Evolutionary conservation across 1,140 invertebrate genomes (phyloP), one percentile per base, ranked within the genome.

Genomic region (Diachasma alloeum): DNA sequence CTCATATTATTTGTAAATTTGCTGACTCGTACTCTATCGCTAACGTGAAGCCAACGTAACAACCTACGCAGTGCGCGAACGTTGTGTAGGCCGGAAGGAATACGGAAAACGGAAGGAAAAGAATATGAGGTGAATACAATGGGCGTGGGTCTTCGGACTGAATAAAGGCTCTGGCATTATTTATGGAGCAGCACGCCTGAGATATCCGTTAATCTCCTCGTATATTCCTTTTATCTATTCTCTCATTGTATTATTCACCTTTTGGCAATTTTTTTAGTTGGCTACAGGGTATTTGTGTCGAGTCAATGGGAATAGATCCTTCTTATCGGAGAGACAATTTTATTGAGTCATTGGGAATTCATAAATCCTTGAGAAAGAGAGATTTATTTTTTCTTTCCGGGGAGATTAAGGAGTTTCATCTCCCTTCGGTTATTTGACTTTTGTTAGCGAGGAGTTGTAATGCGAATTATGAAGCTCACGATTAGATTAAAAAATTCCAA

Each of bases 101-200:
- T 22, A 75, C 72, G 56, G 44, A 74, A 81, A 79, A 67, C 69
- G 73, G 67, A 76, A 72, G 70, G 53, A 63, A 69, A 79, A 74
- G 75, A 44, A 75, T 75, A 75, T 75, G 69, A 75, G 48, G 48
- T 53, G 46, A 71, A 59, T 78, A 82, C 76, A 80, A 80, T 81
- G 63, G 71, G 46, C 74, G 79, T 81, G 75, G 79, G 76, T 75
- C 74, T 11, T 53, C 48, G 48, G 77, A 74, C 56, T 78, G 78
- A 81, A 79, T 81, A 79, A 74, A 75, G 56, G 74, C 73, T 69
- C 39, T 72, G 68, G 26, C 63, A 79, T 79, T 79, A 76, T 79
- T 79, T 79, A 79, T 79, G 71, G 48, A 53, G 63, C 74, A 74
- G 36, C 17, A n/a, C 9, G 74, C 74, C 74, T 71, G 74, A 76